A percentile compares a stretch with the other conserved stretches of the same genome.
phyloP scores from a whole-genome alignment of 2,113 vertebrate species.

The Rhinopomastus cyanomelas region DNA sequence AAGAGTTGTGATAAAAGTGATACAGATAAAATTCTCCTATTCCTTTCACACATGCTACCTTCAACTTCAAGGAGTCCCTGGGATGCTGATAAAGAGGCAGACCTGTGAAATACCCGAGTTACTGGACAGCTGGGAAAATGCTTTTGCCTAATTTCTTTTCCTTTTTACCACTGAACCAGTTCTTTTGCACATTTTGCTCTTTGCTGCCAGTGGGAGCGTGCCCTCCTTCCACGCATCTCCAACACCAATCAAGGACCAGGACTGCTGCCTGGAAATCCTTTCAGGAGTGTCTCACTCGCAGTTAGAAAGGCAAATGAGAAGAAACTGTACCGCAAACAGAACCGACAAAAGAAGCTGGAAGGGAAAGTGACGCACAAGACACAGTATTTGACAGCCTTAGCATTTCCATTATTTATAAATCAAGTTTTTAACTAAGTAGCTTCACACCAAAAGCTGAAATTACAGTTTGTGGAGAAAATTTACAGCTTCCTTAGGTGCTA shows the following conservation, averaged over 20 bases:
- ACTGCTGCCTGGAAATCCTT: constrained; percentile 18
- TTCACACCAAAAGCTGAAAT: background rate
- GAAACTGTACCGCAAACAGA: background rate
- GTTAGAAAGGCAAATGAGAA: constrained; percentile 31
- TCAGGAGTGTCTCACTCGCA: background rate
- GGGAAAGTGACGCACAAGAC: background rate
- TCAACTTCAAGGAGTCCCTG: background rate
- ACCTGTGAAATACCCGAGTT: background rate
- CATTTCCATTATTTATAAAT: constrained; percentile 16
- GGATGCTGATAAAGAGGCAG: background rate
- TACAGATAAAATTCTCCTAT: background rate
- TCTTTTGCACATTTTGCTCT: background rate
- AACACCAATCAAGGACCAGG: background rate
- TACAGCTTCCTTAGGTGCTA: background rate
- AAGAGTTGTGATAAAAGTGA: background rate
- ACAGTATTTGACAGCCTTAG: background rate
- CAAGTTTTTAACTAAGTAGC: background rate
- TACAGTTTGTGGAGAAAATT: background rate
- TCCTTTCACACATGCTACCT: background rate
- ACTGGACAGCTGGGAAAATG: background rate
- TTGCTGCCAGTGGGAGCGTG: rapidly evolving
- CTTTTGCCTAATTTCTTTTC: background rate
- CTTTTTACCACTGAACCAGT: background rate
- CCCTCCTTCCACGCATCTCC: background rate
- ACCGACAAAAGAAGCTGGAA: background rate